A percentile compares a stretch with the other conserved stretches of the same genome.
Conservation (phyloP, 2,113 vertebrate species). For the Myotis davidii region DNA sequence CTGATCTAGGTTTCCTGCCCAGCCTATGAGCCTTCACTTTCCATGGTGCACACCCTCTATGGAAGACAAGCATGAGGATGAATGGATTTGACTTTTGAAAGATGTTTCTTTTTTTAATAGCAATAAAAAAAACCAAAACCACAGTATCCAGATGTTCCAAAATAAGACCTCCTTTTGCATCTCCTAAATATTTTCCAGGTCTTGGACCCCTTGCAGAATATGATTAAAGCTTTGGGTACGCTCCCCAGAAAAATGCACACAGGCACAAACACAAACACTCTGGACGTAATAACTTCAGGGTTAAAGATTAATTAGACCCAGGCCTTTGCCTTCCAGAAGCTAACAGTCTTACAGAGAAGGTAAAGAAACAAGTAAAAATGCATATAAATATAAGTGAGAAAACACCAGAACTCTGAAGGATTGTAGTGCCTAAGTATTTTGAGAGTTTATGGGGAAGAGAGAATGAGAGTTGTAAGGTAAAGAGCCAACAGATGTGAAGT, state of each 20-base stretch:
- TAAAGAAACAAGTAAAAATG: not conserved
- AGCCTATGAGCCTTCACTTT: not conserved
- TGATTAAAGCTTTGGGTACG: not conserved
- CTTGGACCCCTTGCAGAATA: not conserved
- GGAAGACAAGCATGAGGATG: not conserved
- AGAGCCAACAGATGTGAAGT: not conserved
- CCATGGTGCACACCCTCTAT: not conserved
- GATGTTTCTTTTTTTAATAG: not conserved
- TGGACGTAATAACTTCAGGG: not conserved
- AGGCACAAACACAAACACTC: not conserved
- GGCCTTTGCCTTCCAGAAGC: not conserved
- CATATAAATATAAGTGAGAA: not conserved
- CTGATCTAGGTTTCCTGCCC: not conserved
- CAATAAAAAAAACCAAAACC: not conserved
- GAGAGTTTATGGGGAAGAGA: not conserved
- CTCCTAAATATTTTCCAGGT: slow-evolving; percentile 35
- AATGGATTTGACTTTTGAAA: not conserved
- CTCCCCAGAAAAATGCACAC: not conserved
- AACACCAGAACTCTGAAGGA: not conserved
- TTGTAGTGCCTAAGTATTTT: not conserved
- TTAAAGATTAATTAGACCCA: not conserved
- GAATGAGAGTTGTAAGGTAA: not conserved
- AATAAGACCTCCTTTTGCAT: not conserved
- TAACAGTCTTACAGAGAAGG: not conserved
- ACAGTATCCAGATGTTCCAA: not conserved